These are phyloP conservation scores for Poecilobothrus nobilitatus DNA, from an alignment of 2,888 invertebrate genomes.

Conservation along the genomic window DNA sequence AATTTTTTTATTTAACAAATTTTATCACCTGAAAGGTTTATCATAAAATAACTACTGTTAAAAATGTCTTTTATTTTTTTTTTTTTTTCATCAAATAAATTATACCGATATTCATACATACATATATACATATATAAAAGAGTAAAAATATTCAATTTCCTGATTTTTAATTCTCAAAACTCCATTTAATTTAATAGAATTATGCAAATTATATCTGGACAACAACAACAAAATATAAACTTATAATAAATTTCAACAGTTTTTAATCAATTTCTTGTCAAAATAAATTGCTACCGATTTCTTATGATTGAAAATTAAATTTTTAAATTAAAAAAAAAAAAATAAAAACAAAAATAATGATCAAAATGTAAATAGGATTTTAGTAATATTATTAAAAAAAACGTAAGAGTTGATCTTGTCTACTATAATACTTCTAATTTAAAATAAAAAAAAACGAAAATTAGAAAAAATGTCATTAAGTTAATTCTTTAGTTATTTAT, in stretches of 20 bases:
- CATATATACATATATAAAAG: background rate
- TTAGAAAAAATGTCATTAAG: no score
- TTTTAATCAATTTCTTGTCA: conserved; percentile 1
- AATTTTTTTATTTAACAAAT: no score
- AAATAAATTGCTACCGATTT: conserved; percentile 1
- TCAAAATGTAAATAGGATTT: no score
- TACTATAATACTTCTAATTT: no score
- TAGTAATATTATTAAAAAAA: no score
- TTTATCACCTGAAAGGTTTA: no score
- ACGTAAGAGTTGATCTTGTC: no score
- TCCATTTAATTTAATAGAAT: background rate
- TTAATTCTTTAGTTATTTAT: no score
- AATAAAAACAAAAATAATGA: background rate
- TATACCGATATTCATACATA: background rate
- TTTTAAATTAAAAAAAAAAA: conserved; percentile 3
- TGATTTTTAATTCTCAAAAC: background rate
- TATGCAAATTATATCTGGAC: background rate
- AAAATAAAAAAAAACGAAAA: no score
- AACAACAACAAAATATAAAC: background rate
- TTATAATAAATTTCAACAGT: background rate
- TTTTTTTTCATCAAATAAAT: no score
- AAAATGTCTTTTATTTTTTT: no score
- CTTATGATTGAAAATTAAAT: background rate
- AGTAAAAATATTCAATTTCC: background rate
- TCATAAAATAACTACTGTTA: no score